Evolutionary conservation across 1,140 invertebrate species (phyloP), one percentile per base, ranked within the genome.

Genomic region (Pseudoatta argentina): DNA sequence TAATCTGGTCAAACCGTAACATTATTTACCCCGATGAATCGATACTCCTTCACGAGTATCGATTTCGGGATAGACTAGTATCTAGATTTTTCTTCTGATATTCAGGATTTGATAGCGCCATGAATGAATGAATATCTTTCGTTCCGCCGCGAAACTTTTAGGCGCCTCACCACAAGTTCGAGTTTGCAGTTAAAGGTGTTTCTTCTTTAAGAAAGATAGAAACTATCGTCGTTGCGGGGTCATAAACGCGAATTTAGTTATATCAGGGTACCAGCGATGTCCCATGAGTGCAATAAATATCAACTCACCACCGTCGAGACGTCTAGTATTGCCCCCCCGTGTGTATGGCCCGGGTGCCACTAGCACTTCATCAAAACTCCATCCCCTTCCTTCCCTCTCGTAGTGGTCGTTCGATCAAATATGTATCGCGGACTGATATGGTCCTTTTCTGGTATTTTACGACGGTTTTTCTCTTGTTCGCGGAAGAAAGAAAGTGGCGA

Each of bases 161-260:
- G 72, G 53, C 24, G 53, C 14, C 14, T 24, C 12, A 16, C 30
- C 1, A 6, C 48, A 16, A 63, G 24, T 24, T 48, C 0, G 48
- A 30, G 6, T 59, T 51, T 48, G 39, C 30, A 10, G 59, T 44
- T 66, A 55, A 27, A 21, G 59, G 12, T 72, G 48, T 78, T 69
- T 88, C 57, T 71, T 51, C 30, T 39, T 34, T 55, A 78, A 85
- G 89, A 85, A 88, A 87, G 72, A 85, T 78, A 71, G 88, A 87
- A 85, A 89, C 66, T 73, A 61, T 48, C 57, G 53, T 66, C 59
- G 77, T 30, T 51, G 72, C 21, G 81, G 75, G 57, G 87, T 88
- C 91, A 93, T 93, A 93, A 93, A 92, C 91, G 92, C 89, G 92
- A 94, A 92, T 94, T 94, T 93, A 93, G 92, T 94, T 93, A 92